These are phyloP conservation scores for Mergus octosetaceus DNA, from an alignment of 2,797 vertebrate genomes.

Conservation along the genomic window DNA sequence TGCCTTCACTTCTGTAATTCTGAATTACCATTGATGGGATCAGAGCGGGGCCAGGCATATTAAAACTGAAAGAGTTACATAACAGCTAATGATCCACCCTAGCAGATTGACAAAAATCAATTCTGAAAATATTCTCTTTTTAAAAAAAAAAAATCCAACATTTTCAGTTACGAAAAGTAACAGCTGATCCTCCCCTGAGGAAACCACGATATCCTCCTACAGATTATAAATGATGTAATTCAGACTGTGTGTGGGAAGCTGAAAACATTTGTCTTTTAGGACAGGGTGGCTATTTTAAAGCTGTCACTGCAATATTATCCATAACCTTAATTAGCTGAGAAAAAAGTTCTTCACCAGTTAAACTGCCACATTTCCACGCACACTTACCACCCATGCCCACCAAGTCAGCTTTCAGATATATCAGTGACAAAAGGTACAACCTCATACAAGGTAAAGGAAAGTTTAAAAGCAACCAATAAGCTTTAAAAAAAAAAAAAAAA, in stretches of 20 bases:
- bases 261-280: conserved; percentile 78
- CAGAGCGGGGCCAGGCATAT: not conserved
- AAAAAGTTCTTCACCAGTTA: not conserved
- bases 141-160: not conserved
- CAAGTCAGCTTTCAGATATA: not conserved
- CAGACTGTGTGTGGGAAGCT: conserved; percentile 70
- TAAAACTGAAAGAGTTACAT: not conserved
- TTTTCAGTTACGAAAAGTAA: conserved; percentile 64
- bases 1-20: not conserved
- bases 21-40: not conserved
- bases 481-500: too few species aligned
- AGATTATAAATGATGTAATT: conserved; percentile 73
- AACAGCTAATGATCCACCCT: not conserved
- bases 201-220: conserved; percentile 76
- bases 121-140: conserved; percentile 9
- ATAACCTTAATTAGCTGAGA: conserved; percentile 62
- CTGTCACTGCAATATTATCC: conserved; percentile 62
- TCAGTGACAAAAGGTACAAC: fast-evolving
- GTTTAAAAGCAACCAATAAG: too few species aligned
- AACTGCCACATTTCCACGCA: not conserved
- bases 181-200: conserved; percentile 75
- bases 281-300: conserved; percentile 77
- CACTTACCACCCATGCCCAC: not conserved
- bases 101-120: not conserved
- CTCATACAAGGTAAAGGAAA: not conserved